A percentile compares a stretch with the other conserved stretches of the same genome.
Evolutionary conservation across 1,140 invertebrate genomes (phyloP).

Genomic region (Saccostrea glomerata): DNA sequence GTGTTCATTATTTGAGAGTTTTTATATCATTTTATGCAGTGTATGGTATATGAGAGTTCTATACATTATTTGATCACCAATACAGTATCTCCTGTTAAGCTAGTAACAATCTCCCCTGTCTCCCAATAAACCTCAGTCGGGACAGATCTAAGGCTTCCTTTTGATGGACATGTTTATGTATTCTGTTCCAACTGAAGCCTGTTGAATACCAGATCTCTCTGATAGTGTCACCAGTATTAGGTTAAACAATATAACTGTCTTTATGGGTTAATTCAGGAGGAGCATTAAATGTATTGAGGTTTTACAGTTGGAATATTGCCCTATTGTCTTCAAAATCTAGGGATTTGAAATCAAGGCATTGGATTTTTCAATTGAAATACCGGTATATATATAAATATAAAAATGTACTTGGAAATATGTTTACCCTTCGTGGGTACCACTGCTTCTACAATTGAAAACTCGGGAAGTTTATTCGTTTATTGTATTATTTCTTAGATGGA

Average conservation of each 20-base stretch:
- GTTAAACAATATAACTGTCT: neutral
- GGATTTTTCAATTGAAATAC: neutral
- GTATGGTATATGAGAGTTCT: no score
- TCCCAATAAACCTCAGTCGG: neutral
- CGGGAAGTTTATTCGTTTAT: no score
- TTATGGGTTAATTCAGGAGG: neutral
- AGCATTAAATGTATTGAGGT: neutral
- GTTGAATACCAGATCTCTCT: neutral
- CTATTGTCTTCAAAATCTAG: neutral
- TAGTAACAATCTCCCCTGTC: neutral
- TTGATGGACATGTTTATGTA: neutral
- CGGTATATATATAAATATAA: neutral
- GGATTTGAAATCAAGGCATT: neutral
- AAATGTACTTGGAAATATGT: neutral
- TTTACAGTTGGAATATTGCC: neutral
- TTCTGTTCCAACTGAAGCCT: neutral
- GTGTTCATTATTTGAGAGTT: neutral
- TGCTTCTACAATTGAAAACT: no score
- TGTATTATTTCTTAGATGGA: no score
- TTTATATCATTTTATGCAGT: no score
- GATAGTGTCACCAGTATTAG: neutral
- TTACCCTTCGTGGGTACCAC: neutral
- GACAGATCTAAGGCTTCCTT: neutral
- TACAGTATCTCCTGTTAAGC: no score
- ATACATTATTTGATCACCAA: no score